Evolutionary conservation across 53 echinoderm and acorn worm species (phyloP).

Genomic region (Echinometra lucunter): DNA sequence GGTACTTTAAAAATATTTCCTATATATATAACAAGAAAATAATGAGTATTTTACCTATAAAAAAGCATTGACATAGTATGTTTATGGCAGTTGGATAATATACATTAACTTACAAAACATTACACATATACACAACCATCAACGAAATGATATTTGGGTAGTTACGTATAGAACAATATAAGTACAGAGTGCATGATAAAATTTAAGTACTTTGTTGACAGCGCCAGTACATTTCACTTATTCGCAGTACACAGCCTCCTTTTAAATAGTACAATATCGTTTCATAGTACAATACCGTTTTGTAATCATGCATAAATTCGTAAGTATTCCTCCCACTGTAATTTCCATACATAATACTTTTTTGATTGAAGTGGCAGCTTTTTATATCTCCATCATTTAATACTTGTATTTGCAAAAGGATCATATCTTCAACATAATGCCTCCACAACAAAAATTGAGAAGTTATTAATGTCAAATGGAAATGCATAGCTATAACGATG

Average conservation of each 20-base stretch:
- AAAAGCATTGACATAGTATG: slow-evolving; percentile 41
- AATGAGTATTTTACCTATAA: slow-evolving; percentile 27
- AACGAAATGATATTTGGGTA: slow-evolving; percentile 43
- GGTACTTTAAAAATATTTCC: slow-evolving; percentile 47
- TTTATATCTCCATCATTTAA: not conserved
- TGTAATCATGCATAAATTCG: not conserved
- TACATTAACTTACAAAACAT: slow-evolving; percentile 29
- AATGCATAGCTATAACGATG: not conserved
- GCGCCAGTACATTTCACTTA: slow-evolving; percentile 25
- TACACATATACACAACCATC: not conserved
- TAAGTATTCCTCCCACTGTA: not conserved
- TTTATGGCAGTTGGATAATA: slow-evolving; percentile 46
- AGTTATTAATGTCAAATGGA: not conserved
- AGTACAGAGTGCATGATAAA: slow-evolving; percentile 28
- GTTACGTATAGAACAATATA: slow-evolving; percentile 27
- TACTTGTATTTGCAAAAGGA: not conserved
- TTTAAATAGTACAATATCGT: slow-evolving; percentile 14
- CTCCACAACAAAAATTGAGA: not conserved
- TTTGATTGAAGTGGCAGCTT: slow-evolving; percentile 23
- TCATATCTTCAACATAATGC: not conserved
- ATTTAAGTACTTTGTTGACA: slow-evolving; percentile 49
- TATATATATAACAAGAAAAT: slow-evolving; percentile 54
- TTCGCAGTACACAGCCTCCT: slow-evolving; percentile 23
- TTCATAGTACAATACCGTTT: slow-evolving; percentile 10
- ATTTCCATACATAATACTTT: slow-evolving; percentile 24